Percentiles rank a stretch among this genome's conserved stretches.
Evolutionary conservation across 2,888 invertebrate species (phyloP).

Genomic region (Habroteleia sp.): DNA sequence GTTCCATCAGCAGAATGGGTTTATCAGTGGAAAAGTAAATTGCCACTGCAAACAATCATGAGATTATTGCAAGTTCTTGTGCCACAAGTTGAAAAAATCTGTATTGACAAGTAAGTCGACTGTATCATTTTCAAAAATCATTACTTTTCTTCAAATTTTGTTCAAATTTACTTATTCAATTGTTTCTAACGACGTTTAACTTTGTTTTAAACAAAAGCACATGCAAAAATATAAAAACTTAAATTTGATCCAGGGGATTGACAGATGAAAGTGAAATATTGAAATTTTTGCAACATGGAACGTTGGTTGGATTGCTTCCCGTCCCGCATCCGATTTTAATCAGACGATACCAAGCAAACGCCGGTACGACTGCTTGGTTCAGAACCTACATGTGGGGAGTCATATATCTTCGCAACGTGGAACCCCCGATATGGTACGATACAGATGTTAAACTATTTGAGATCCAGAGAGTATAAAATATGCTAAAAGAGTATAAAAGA

Average conservation of each 20-base stretch:
- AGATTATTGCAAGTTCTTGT: conserved; percentile 98
- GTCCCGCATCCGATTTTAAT: conserved; percentile 99
- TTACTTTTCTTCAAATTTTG: no score
- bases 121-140: no score
- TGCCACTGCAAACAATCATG: conserved; percentile 99
- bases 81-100: conserved; percentile 99
- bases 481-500: conserved; percentile 4
- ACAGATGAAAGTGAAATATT: conserved; percentile 99
- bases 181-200: no score
- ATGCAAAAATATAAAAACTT: neutral
- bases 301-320: conserved; percentile 96
- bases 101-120: conserved; percentile 88
- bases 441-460: conserved; percentile 99
- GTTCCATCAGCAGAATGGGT: conserved; percentile 98
- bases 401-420: conserved; percentile 98
- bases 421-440: conserved; percentile 99
- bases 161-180: no score
- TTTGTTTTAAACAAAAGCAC: neutral
- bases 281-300: conserved; percentile 99
- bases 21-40: conserved; percentile 96
- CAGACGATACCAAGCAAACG: conserved; percentile 99
- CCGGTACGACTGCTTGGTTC: conserved; percentile 99
- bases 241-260: conserved; percentile 86
- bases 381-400: conserved; percentile 99
- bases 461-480: conserved; percentile 91